These are phyloP conservation scores for Peromyscus eremicus DNA, from an alignment of 2,797 vertebrate genomes.

Conservation along the genomic window DNA sequence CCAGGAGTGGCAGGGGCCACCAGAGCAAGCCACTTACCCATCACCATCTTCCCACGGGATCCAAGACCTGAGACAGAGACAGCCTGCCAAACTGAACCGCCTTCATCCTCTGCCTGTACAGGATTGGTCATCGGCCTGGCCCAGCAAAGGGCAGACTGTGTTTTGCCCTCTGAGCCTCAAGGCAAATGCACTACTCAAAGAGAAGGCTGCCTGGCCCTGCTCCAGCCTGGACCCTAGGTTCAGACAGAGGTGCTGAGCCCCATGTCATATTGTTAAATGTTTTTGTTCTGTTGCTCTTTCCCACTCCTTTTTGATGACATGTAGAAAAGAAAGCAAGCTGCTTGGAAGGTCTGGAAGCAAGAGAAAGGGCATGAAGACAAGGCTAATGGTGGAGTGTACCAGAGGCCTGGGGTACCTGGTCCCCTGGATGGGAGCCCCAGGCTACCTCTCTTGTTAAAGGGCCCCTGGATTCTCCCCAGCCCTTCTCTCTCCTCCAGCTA, in stretches of 20 bases:
- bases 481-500: constrained; percentile 83
- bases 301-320: constrained; percentile 38
- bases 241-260: constrained; percentile 68
- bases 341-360: constrained; percentile 53
- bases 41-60: not conserved
- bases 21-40: not conserved
- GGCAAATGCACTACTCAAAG: not conserved
- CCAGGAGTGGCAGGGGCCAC: not conserved
- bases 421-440: constrained; percentile 30
- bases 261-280: constrained; percentile 55
- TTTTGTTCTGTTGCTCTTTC: constrained; percentile 72
- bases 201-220: constrained; percentile 40
- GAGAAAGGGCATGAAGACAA: constrained; percentile 5
- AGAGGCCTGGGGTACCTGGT: constrained; percentile 41
- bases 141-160: not conserved
- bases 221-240: constrained; percentile 73
- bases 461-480: constrained; percentile 72
- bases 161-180: not conserved
- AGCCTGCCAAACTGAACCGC: not conserved
- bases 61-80: not conserved
- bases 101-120: constrained; percentile 12
- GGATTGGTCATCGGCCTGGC: not conserved
- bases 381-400: not conserved
- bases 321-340: constrained; percentile 74
- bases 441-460: constrained; percentile 4